Conservation (phyloP, 2,888 invertebrate species). For the Psococerastis gibbosa region DNA sequence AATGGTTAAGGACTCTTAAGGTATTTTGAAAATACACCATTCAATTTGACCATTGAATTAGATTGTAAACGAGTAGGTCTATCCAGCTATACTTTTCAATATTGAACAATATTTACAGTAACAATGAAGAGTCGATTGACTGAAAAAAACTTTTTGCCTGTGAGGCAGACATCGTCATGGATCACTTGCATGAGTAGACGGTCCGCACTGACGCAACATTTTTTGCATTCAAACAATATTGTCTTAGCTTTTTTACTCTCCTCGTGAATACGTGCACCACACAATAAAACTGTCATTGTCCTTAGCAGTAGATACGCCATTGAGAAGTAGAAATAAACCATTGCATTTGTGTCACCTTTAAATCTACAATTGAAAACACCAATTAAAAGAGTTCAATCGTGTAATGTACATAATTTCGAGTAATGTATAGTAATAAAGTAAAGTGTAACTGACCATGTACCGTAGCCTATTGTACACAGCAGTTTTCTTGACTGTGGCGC, state of each 20-base stretch:
- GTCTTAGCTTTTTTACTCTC: constrained; percentile 2
- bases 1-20: too few relatives aligned
- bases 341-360: not conserved
- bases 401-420: too few relatives aligned
- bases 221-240: not conserved
- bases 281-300: not conserved
- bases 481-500: too few relatives aligned
- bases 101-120: too few relatives aligned
- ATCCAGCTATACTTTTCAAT: too few relatives aligned
- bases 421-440: too few relatives aligned
- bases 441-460: too few relatives aligned
- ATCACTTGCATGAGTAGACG: not conserved
- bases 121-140: constrained; percentile 2
- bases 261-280: not conserved
- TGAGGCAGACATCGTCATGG: not conserved
- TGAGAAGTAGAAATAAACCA: not conserved
- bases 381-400: not conserved
- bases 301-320: not conserved
- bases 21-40: too few relatives aligned
- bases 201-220: not conserved
- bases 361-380: not conserved
- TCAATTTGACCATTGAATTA: too few relatives aligned
- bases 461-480: too few relatives aligned
- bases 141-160: not conserved
- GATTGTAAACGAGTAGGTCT: too few relatives aligned